A percentile compares a stretch with the other conserved stretches of the same genome.
These are phyloP conservation scores for Lasiurus cinereus DNA, from an alignment of 2,113 vertebrate species.

Conservation along the genomic window DNA sequence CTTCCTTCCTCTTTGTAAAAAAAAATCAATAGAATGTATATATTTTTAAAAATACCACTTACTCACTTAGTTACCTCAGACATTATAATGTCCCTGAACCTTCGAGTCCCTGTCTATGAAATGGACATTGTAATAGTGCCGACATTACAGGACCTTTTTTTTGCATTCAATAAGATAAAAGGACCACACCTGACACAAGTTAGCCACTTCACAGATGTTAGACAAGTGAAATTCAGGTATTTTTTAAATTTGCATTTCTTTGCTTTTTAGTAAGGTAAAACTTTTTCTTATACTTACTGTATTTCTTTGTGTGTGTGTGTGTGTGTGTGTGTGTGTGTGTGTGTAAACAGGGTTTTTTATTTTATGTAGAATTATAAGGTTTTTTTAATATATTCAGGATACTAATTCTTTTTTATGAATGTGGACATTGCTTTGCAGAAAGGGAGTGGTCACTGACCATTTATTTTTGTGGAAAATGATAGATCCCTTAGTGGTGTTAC, in stretches of 20 bases:
- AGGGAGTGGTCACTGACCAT: not conserved
- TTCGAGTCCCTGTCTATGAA: not conserved
- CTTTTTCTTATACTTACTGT: not conserved
- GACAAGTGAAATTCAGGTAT: not conserved
- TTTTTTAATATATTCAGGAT: not conserved
- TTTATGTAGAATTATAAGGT: not conserved
- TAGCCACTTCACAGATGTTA: conserved; percentile 27
- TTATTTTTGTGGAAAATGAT: conserved; percentile 37
- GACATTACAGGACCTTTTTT: not conserved
- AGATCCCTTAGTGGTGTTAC: not conserved
- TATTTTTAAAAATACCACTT: too few relatives aligned
- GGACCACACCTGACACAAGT: not conserved
- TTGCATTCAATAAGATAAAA: conserved; percentile 30
- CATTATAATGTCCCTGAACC: not conserved
- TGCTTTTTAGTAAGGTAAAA: not conserved
- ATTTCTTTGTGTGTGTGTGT: too few relatives aligned
- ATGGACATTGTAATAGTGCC: not conserved
- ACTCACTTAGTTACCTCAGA: not conserved
- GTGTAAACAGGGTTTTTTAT: not conserved
- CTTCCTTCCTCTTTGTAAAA: too few relatives aligned
- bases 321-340: not conserved
- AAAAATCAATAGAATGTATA: too few relatives aligned
- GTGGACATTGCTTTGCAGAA: conserved; percentile 36
- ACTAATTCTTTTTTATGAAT: conserved; percentile 33
- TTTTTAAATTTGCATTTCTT: conserved; percentile 17